These are phyloP conservation scores for Melangyna quadrimaculata DNA, from an alignment of 2,888 invertebrate species.

Conservation along the genomic window DNA sequence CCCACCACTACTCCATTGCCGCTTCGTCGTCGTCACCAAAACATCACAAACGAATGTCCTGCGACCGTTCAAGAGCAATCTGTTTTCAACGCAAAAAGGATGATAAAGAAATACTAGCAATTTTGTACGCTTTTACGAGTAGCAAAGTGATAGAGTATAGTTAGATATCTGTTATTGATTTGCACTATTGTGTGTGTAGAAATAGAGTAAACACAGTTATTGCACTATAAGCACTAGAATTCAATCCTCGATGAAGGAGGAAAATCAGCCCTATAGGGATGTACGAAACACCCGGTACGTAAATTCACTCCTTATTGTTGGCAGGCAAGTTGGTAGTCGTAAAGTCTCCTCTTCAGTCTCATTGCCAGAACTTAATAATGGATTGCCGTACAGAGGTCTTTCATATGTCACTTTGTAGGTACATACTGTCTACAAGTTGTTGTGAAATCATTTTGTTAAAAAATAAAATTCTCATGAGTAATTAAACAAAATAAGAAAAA, in stretches of 20 bases:
- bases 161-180: constrained; percentile 38
- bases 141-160: background rate
- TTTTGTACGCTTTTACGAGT: constrained; percentile 12
- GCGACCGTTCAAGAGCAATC: constrained; percentile 15
- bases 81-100: constrained; percentile 15
- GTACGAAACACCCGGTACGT: background rate
- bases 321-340: background rate
- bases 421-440: too few species aligned
- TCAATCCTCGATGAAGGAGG: background rate
- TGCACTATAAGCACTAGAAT: constrained; percentile 1
- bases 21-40: background rate
- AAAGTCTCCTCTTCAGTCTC: too few species aligned
- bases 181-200: constrained; percentile 15
- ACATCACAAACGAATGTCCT: constrained; percentile 24
- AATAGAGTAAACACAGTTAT: constrained; percentile 30
- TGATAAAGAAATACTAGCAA: constrained; percentile 17
- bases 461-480: too few species aligned
- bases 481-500: too few species aligned
- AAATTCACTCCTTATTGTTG: constrained; percentile 11
- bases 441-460: too few species aligned
- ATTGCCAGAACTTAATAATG: too few species aligned
- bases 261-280: constrained; percentile 1
- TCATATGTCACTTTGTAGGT: too few species aligned
- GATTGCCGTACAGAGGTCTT: too few species aligned
- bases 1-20: background rate